Conservation (phyloP, 35 echinoderm and acorn worm species). For the Stichopus chloronotus region DNA sequence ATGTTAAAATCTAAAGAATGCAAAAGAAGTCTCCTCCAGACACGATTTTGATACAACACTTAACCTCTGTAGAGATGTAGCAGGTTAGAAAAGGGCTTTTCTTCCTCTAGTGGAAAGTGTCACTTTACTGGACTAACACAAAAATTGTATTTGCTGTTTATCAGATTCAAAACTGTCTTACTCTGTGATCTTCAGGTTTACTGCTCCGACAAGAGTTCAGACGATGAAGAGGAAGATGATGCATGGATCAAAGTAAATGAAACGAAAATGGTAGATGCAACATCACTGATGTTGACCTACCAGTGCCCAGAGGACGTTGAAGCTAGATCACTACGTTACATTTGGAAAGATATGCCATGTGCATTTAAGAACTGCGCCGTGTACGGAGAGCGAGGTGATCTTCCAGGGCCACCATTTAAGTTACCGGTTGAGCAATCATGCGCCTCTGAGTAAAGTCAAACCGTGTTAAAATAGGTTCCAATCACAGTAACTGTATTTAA, state of each 20-base stretch:
- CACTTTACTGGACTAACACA: too few relatives aligned
- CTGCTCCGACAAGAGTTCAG: neutral
- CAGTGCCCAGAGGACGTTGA: neutral
- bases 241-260: constrained; percentile 26
- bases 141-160: too few relatives aligned
- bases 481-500: too few relatives aligned
- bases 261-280: too few relatives aligned
- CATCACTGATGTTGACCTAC: constrained; percentile 18
- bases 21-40: too few relatives aligned
- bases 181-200: neutral
- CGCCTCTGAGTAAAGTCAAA: neutral
- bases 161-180: neutral
- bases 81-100: too few relatives aligned
- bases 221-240: neutral
- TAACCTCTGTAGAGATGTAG: too few relatives aligned
- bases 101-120: too few relatives aligned
- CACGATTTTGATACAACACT: too few relatives aligned
- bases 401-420: constrained; percentile 56
- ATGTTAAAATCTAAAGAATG: too few relatives aligned
- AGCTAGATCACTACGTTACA: constrained; percentile 3
- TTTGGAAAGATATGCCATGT: constrained; percentile 57
- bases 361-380: constrained; percentile 57
- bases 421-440: neutral
- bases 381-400: constrained; percentile 38
- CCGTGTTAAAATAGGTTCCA: too few relatives aligned